These are phyloP conservation scores for Rhinichthys osculus DNA, from an alignment of 2,797 vertebrate genomes.

Conservation along the genomic window DNA sequence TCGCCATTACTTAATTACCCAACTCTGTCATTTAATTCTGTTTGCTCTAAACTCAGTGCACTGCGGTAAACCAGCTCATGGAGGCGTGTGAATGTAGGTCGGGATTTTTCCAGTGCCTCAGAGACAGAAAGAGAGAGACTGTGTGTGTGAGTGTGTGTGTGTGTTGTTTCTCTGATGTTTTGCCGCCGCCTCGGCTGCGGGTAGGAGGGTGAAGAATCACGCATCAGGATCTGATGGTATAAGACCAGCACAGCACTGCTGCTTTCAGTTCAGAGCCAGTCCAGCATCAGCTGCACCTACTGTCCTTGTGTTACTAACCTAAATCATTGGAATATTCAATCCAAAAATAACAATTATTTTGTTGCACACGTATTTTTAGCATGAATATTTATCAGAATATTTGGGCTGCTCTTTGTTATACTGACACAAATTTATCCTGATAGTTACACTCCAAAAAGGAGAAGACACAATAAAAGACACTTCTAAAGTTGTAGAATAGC, in stretches of 20 bases:
- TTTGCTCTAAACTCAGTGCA: conserved; percentile 15
- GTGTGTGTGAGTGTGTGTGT: conserved; percentile 11
- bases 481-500: not conserved
- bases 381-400: not conserved
- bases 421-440: not conserved
- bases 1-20: conserved; percentile 6
- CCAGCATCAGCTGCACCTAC: not conserved
- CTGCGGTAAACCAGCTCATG: conserved; percentile 56
- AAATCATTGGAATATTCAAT: not conserved
- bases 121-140: conserved; percentile 1
- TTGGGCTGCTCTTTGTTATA: not conserved
- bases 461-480: not conserved
- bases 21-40: conserved; percentile 15
- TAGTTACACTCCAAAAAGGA: not conserved
- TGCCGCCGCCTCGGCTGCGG: conserved; percentile 35
- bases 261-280: conserved; percentile 7
- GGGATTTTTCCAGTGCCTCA: conserved; percentile 48
- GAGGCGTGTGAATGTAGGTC: conserved; percentile 68
- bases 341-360: not conserved
- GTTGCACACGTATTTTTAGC: not conserved
- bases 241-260: not conserved
- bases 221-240: conserved; percentile 23
- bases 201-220: conserved; percentile 51
- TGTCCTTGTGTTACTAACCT: conserved; percentile 2
- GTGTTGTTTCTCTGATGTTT: conserved; percentile 43